These are phyloP conservation scores for Ceratina japonica DNA, from an alignment of 1,140 invertebrate genomes.

Conservation along the genomic window DNA sequence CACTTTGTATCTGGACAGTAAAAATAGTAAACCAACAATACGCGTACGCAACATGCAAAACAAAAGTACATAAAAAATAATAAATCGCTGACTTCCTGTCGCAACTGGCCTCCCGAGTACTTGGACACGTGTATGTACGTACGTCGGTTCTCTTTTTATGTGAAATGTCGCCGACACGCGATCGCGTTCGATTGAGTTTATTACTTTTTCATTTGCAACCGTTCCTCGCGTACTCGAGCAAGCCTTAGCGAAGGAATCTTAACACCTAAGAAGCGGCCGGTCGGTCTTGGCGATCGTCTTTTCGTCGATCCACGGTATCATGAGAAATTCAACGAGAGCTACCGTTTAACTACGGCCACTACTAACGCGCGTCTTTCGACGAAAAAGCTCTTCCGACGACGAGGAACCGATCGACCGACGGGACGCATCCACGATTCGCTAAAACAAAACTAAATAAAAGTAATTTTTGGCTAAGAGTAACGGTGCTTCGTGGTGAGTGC, in stretches of 20 bases:
- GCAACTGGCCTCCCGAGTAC: slow-evolving; percentile 29
- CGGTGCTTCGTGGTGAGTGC: slow-evolving; percentile 67
- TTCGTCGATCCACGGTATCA: neutral
- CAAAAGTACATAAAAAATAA: slow-evolving; percentile 71
- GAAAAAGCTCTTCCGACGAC: neutral
- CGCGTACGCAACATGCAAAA: slow-evolving; percentile 78
- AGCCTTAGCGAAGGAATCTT: slow-evolving; percentile 49
- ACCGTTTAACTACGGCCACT: too few species aligned
- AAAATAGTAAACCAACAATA: slow-evolving; percentile 78
- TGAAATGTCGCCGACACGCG: too few species aligned
- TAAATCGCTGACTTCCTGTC: slow-evolving; percentile 55
- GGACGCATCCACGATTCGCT: slow-evolving; percentile 56
- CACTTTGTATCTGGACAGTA: slow-evolving; percentile 59
- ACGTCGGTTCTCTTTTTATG: neutral
- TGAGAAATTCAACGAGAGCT: neutral
- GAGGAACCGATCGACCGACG: slow-evolving; percentile 5
- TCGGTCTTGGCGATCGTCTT: neutral
- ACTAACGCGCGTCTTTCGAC: too few species aligned
- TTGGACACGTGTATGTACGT: slow-evolving; percentile 5
- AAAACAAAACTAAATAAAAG: slow-evolving; percentile 76
- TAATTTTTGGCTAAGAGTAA: slow-evolving; percentile 80
- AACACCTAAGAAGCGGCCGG: slow-evolving; percentile 59
- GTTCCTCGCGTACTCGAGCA: slow-evolving; percentile 5
- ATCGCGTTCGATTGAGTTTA: neutral
- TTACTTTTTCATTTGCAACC: neutral